Base-by-base conservation (phyloP, 2,113 vertebrate genomes). In the Neofelis nebulosa region DNA sequence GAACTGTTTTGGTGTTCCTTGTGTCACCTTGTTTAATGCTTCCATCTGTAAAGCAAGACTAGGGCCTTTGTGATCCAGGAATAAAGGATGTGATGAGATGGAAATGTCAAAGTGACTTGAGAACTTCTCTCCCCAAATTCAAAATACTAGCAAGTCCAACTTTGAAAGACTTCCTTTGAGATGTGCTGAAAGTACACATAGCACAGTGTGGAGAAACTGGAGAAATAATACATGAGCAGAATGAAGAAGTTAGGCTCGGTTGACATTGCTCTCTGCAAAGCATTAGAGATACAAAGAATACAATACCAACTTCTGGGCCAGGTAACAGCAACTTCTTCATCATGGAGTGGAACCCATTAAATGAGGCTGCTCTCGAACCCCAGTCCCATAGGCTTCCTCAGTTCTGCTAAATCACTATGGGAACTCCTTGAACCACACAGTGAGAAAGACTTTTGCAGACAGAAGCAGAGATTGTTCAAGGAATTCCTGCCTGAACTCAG, bases 11-110 rank as follows among this genome's bases (percentile, higher is more conserved):
- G 68, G 23, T 68, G 38, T 87, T 94, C 16, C 31, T 11, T 57
- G 36, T 61, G 18, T 92, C 66, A 80, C 79, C 82, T 97, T 69
- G 73, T 55, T 89, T 93, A 86, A 93, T 94, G 96, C 89, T 96
- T 83, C 55, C 48, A 66, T 86, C 73, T 87, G 38, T 74, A 95
- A 93, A 95, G 65, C 86, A 86, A 88, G 89, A 69, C 29, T 2
- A 4, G 73, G 15, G 36, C 4, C 71, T 91, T 96, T 93, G 66
- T 23, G 21, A 69, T n/a, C 10, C 21, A 16, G 41, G 65, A 90
- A 66, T 69, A 80, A 88, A 95, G 76, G 68, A 85, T 57, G 41
- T 23, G 27, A 88, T 80, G 57, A 84, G 33, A 19, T n/a, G 6
- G 55, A 92, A 87, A 81, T 52, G 76, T 41, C 48, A 81, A 85